Base-by-base conservation (phyloP, 2,797 vertebrate genomes). In the Xiphophorus birchmanni region DNA sequence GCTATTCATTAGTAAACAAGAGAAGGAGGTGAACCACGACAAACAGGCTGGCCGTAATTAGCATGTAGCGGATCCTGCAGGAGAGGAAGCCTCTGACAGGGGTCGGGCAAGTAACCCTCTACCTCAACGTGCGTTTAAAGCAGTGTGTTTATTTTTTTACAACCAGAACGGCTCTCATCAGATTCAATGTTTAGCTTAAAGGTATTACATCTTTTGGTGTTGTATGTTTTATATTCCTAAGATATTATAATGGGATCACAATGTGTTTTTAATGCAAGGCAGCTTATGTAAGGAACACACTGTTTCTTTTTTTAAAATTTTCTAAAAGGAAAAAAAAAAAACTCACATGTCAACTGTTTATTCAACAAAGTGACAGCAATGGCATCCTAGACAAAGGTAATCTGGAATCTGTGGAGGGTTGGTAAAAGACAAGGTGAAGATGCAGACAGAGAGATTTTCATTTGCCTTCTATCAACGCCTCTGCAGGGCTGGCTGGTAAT, bases 1-100 rank as follows among this genome's bases (percentile, higher is more conserved):
- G 95, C 86, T 90, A 83, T 94, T 94, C 91, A 95, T 96, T 95
- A 96, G 94, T 87, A 93, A 94, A 92, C 93, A 93, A 92, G 91
- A 85, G 84, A 82, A 92, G 86, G 90, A 88, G 86, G 86, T 75
- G 87, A 89, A 87, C 84, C 80, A 80, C 88, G 73, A 95, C 87
- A 91, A 91, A 91, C 91, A 93, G 87, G 91, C 82, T 82, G 67
- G 86, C 81, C 86, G 74, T 94, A 94, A 94, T 95, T 93, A 94
- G 90, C 93, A 94, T 94, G 93, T 91, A 89, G 84, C 83, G 88
- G 90, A 91, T 93, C 91, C 74, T 77, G 82, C 78, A 50, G 73
- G 80, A 87, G 91, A 92, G 88, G 83, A 89, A 90, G 87, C 77
- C 67, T 87, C 71, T 88, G 91, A 93, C 94, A 87, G 88, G 87